phyloP scores from a whole-genome alignment of 30 jellyfish, hydroid and myxozoan genomes.

The Chrysaora quinquecirrha region DNA sequence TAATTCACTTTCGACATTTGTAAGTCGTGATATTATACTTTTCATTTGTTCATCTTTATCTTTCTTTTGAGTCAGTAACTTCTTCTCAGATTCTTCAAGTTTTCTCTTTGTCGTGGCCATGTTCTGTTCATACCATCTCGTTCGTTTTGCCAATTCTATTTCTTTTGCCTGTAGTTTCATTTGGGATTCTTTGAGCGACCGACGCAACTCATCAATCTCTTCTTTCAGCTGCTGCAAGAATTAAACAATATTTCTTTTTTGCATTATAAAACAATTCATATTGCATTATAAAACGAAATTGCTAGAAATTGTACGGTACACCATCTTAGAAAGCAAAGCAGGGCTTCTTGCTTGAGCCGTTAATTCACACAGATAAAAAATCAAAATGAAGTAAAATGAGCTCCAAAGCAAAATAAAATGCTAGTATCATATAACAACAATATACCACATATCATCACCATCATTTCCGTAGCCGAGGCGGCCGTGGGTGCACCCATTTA shows the following conservation, averaged over 20 bases:
- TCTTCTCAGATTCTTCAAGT: slow-evolving; percentile 68
- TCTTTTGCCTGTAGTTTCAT: slow-evolving; percentile 36
- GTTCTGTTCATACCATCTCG: slow-evolving; percentile 52
- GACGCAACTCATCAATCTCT: slow-evolving; percentile 52
- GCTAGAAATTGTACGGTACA: too few relatives aligned
- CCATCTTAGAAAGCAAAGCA: too few relatives aligned
- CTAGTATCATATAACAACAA: too few relatives aligned
- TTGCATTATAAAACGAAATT: too few relatives aligned
- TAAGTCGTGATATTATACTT: slow-evolving; percentile 74
- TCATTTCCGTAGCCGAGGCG: too few relatives aligned
- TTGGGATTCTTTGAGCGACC: slow-evolving; percentile 57
- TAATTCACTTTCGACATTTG: slow-evolving; percentile 84
- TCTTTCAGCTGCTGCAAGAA: slow-evolving; percentile 34
- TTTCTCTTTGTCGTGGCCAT: slow-evolving; percentile 57
- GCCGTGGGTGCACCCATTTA: too few relatives aligned
- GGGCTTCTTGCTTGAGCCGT: too few relatives aligned
- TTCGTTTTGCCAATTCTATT: slow-evolving; percentile 37
- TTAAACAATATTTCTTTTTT: background rate
- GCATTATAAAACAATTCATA: too few relatives aligned
- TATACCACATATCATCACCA: too few relatives aligned
- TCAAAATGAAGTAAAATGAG: too few relatives aligned
- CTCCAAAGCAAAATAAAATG: too few relatives aligned
- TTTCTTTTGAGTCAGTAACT: slow-evolving; percentile 49
- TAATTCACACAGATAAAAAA: too few relatives aligned
- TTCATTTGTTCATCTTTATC: slow-evolving; percentile 92